Conservation (phyloP, 2,797 vertebrate species). For the Catamblyrhynchus diadema region DNA sequence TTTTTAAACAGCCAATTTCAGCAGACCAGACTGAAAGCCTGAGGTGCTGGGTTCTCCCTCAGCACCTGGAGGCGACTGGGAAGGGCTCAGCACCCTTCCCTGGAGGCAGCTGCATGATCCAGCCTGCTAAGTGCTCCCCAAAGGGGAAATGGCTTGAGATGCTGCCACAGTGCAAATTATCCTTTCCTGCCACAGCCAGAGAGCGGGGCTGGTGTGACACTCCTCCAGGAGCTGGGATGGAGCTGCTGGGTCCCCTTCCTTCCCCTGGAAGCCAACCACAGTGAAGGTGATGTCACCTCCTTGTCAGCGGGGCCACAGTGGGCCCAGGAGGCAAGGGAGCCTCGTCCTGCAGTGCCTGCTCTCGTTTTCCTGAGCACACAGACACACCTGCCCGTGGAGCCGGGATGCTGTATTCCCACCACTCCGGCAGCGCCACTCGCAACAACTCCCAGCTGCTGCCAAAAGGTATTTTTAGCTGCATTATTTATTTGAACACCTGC, state of each 20-base stretch:
- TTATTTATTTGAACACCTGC: conserved; percentile 92
- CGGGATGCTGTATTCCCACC: conserved; percentile 70
- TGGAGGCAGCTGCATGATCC: fast-evolving
- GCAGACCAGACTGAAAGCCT: background rate
- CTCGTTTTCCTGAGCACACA: conserved; percentile 10
- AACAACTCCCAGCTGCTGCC: conserved; percentile 84
- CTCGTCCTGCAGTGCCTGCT: background rate
- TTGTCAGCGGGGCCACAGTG: background rate
- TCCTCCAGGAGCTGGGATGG: background rate
- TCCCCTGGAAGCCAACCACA: background rate
- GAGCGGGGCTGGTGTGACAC: fast-evolving
- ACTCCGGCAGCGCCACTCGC: conserved; percentile 51
- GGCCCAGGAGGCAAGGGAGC: background rate
- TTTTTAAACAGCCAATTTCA: background rate
- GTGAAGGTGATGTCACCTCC: background rate
- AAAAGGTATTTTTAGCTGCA: conserved; percentile 86
- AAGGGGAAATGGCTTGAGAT: background rate
- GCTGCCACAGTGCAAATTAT: fast-evolving
- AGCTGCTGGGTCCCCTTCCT: background rate
- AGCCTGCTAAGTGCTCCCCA: background rate
- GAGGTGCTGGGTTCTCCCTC: background rate
- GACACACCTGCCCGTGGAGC: conserved; percentile 80
- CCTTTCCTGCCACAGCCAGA: background rate
- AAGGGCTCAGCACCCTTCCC: background rate
- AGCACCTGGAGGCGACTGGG: background rate